Evolutionary conservation across 1,140 invertebrate genomes (phyloP), one percentile per base, ranked within the genome.

Genomic region (Armadillidium nasatum): DNA sequence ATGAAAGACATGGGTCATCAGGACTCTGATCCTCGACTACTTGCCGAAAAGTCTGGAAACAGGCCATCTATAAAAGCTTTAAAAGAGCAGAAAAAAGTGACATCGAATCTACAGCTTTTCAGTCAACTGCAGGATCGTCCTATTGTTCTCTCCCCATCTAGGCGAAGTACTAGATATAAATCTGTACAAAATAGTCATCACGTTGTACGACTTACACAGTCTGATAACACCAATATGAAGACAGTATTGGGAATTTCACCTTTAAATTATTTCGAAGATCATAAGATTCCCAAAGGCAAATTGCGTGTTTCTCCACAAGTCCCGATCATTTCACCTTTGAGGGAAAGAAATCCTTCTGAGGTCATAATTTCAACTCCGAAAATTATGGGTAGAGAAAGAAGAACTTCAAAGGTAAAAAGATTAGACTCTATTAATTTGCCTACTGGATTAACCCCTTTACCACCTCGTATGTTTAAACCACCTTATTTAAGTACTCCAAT

Each of bases 71-170:
- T 80, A 21, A 76, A 75, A 44, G 79, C 76, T 15, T 44, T 80
- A 21, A 76, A 76, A 50, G 78, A 80, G 44, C 76, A 80, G 67
- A 78, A 78, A 69, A 80, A 80, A 75, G 79, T 80, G 9, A 80
- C 74, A 19, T 73, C 79, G 2, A 77, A 78, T 72, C 71, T 80
- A 45, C 79, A 78, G 33, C 73, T 80, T 13, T 80, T 80, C 44
- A 80, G 74, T 44, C 77, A 78, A 15, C 60, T 80, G 4, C 72
- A 76, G 6, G 44, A 60, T 66, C 23, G 10, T 22, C 54, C 72
- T 7, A 74, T 74, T 22, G 33, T 60, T 22, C 68, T 67, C 10
- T 72, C 69, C 33, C 44, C 71, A 13, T 75, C 54, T 23, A 60
- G 73, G 10, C 22, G 33, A 6, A 68, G 73, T 19, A 23, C 45